Base-by-base conservation (phyloP, 2,888 invertebrate species). In the Apamea anceps region DNA sequence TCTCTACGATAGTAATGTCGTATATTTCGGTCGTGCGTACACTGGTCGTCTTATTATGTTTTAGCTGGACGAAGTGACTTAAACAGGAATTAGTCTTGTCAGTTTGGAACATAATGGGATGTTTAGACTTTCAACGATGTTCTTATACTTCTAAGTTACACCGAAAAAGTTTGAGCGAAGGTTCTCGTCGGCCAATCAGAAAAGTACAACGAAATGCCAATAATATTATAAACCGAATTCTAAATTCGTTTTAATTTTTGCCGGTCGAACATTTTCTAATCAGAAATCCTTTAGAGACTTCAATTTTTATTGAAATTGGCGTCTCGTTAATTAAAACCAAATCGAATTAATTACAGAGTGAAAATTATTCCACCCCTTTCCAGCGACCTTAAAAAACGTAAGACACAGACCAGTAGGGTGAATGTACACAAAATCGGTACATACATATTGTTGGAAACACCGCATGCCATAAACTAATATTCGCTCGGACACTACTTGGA, bases 401-500 rank as follows among this genome's bases (percentile, higher is more conserved):
- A 92, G 93, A 90, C 84, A 70, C 28, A 45, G 82, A 57, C 63
- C 57, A 72, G 83, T 80, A 78, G 87, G 88, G 86, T 88, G 87
- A 88, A 84, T 79, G 86, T 83, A 85, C 86, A 86, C 81, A 79
- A 88, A 88, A 90, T 89, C 84, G 88, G 82, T 87, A 86, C 87
- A 87, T 91, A 91, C 87, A 88, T 88, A 88, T 90, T 85, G 90
- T 89, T 90, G 90, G 90, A 85, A 91, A 91, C 91, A 92, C 92
- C 93, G 94, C 94, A 94, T 94, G 93, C 94, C 94, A 95, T 96
- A 96, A 96, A 96, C 96, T 96, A 96, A 97, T 96, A 96, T 96
- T 96, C 95, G 95, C 93, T 95, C 94, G 96, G 96, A 96, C 97
- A 96, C 96, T 96, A 96, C 96, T 97, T 96, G 96, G 95, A 97